These are phyloP conservation scores for Acrobasis suavella DNA, from an alignment of 2,888 invertebrate species.

Conservation along the genomic window DNA sequence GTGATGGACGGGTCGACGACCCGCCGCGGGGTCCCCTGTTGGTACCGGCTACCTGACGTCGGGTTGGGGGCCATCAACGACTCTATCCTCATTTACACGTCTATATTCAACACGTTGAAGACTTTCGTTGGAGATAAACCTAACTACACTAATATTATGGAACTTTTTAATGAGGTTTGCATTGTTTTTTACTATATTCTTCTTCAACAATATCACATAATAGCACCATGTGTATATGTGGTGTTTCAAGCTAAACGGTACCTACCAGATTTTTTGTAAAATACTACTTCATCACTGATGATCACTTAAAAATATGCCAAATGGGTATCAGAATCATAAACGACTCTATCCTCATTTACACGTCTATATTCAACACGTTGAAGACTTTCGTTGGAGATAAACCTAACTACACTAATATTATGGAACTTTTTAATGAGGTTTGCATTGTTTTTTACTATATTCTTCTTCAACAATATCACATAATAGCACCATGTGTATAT, in stretches of 20 bases:
- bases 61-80: slow-evolving; percentile 93
- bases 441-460: slow-evolving; percentile 33
- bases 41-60: slow-evolving; percentile 90
- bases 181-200: slow-evolving; percentile 16
- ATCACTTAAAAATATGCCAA: no score
- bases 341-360: slow-evolving; percentile 91
- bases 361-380: slow-evolving; percentile 87
- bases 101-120: slow-evolving; percentile 87
- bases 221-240: neutral
- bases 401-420: slow-evolving; percentile 86
- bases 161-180: slow-evolving; percentile 90
- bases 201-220: no score
- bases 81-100: slow-evolving; percentile 88
- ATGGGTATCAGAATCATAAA: slow-evolving; percentile 79
- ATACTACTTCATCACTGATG: no score
- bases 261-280: no score
- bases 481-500: neutral
- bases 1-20: slow-evolving; percentile 93
- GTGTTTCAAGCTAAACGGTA: no score
- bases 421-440: slow-evolving; percentile 91
- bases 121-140: slow-evolving; percentile 87
- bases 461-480: no score
- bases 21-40: slow-evolving; percentile 94
- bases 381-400: slow-evolving; percentile 86
- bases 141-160: slow-evolving; percentile 87